Evolutionary conservation across 2,888 invertebrate genomes (phyloP).

Genomic region (Magallana nippona): DNA sequence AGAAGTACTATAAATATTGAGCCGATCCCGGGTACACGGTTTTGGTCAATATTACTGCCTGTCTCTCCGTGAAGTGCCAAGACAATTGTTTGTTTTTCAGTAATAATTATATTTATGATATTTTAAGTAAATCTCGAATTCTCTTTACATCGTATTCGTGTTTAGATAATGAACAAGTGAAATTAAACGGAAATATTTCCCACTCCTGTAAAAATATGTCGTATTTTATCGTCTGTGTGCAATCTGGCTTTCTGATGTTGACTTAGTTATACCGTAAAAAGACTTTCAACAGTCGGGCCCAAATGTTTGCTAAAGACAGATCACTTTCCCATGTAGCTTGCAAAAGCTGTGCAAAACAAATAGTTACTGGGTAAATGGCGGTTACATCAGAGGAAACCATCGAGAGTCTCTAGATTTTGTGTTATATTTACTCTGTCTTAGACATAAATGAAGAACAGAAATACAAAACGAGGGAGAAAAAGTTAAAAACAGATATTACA

Average conservation of each 20-base stretch:
- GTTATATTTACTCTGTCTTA: conserved; percentile 21
- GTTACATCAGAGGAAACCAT: conserved; percentile 10
- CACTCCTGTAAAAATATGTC: neutral
- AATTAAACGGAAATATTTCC: neutral
- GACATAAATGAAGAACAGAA: neutral
- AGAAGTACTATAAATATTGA: conserved; percentile 34
- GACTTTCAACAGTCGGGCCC: neutral
- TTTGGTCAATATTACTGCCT: neutral
- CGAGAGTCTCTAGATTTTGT: conserved; percentile 24
- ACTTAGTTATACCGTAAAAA: conserved; percentile 20
- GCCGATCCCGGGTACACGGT: neutral
- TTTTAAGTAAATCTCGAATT: neutral
- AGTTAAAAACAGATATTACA: conserved; percentile 25
- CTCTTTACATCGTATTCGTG: neutral
- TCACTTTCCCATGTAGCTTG: conserved; percentile 11
- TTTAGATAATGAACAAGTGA: neutral
- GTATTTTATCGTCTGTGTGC: neutral
- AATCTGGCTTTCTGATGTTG: conserved; percentile 18
- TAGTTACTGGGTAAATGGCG: conserved; percentile 17
- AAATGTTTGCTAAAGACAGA: conserved; percentile 29
- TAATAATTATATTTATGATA: conserved; percentile 18
- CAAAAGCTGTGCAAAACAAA: conserved; percentile 13
- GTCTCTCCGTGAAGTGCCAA: neutral
- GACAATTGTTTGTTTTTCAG: conserved; percentile 12
- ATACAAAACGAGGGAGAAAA: conserved; percentile 6